Evolutionary conservation across 2,797 vertebrate species (phyloP), one percentile per base, ranked within the genome.

Genomic region (Hephaestus fuliginosus): DNA sequence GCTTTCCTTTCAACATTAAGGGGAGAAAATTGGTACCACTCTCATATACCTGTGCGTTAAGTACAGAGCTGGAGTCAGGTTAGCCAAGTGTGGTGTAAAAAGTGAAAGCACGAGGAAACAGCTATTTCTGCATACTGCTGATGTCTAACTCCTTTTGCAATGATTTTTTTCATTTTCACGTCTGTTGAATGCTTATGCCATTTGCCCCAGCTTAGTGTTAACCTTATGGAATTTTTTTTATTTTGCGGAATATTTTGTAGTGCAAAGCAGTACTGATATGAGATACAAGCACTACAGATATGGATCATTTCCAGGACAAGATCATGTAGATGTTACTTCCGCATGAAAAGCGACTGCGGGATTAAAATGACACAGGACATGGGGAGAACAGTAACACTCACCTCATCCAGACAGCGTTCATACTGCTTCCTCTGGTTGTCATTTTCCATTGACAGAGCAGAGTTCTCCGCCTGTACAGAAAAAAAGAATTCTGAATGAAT

Each of bases 361-460:
- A 28, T 7, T n/a, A 7, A 39, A 3, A 39, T 39, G 36, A 39
- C 36, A 67, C 41, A 14, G 14, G 48, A 22, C 36, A 13, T 13
- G 33, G 46, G n/a, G 64, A n/a, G 22, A 67, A 39, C 43, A 64
- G 18, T 0, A 49, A 7, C 55, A 66, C 95, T 96, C 93, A 98
- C 97, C 96, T 98, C 97, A 84, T 98, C 97, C 52, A 98, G 95
- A 86, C 97, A 98, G 87, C 95, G 95, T 82, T 98, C 97, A 74
- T 98, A 98, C 81, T 98, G 97, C 74, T 97, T 97, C 92, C 97
- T 96, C 93, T 98, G 97, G 92, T 96, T 97, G 94, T 97, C 96
- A 49, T 98, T 98, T 92, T 98, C 97, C 90, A 97, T 84, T 1
- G 96, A 96, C 90, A 98, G 91, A 0, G 97, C 97, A 46, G 96